Conservation (phyloP, 2,113 vertebrate species). For the Neogobius melanostomus region DNA sequence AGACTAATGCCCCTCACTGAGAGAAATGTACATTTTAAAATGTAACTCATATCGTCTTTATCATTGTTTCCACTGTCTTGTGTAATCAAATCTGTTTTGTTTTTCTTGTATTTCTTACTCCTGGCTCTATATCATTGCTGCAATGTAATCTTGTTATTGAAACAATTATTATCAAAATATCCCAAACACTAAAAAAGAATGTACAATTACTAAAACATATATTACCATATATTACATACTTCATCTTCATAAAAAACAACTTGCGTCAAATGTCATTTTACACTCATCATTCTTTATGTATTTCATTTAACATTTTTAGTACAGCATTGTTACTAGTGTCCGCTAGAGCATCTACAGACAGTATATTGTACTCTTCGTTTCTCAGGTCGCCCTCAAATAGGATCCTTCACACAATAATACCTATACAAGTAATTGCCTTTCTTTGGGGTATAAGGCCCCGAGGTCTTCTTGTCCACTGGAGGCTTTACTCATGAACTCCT, state of each 20-base stretch:
- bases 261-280: no score
- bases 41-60: slow-evolving; percentile 27
- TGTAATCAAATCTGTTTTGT: neutral
- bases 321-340: slow-evolving; percentile 19
- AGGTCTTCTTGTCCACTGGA: slow-evolving; percentile 74
- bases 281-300: slow-evolving; percentile 3
- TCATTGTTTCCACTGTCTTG: neutral
- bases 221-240: no score
- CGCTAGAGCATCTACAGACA: slow-evolving; percentile 35
- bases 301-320: slow-evolving; percentile 18
- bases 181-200: no score
- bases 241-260: no score
- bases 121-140: no score
- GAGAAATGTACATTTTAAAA: slow-evolving; percentile 57
- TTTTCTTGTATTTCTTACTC: no score
- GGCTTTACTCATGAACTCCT: slow-evolving; percentile 77
- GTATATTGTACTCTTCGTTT: slow-evolving; percentile 67
- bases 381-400: slow-evolving; percentile 71
- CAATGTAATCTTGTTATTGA: no score
- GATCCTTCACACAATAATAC: slow-evolving; percentile 78
- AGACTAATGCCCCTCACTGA: slow-evolving; percentile 29
- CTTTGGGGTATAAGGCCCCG: slow-evolving; percentile 73
- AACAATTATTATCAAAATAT: no score
- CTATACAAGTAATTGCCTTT: slow-evolving; percentile 80
- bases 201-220: no score